Evolutionary conservation across 1,140 invertebrate species (phyloP), one percentile per base, ranked within the genome.

Genomic region (Hycleus phaleratus): DNA sequence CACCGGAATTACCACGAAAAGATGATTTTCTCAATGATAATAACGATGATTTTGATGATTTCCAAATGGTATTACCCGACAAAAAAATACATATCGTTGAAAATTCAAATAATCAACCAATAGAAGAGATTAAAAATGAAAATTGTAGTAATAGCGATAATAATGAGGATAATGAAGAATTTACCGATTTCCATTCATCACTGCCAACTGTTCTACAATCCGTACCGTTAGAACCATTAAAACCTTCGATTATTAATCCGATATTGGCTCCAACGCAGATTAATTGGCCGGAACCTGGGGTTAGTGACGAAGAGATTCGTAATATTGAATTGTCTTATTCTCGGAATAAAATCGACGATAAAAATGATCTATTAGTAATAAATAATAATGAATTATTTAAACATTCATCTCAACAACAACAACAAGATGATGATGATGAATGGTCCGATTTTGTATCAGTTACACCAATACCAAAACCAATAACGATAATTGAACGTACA

Each of bases 261-360:
- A 5, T n/a, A 42, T 42, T 9, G 10, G 10, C 40, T 7, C 10
- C 40, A 42, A 40, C 7, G 4, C 42, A 24, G 10, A 43, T 84
- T 12, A 80, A 82, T 64, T 85, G 83, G 83, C 82, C 82, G 11
- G 81, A 82, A 66, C 79, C 81, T 5, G 82, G 78, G 46, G 80
- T 84, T 51, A 42, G 9, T 63, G 77, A 82, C n/a, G 82, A 83
- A 65, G 82, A 84, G 67, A 69, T 84, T 42, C 79, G 55, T 43
- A 61, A 60, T 43, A 63, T 67, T 12, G 67, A 66, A 49, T 58
- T 64, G 26, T 47, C 40, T 38, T 64, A 56, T 57, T 60, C 52
- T 6, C 51, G 45, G 18, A 50, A 32, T 32, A 32, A 58, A 38
- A 12, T 47, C 9, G 45, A 55, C 39, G 43, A 44, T 25, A 49